Percentiles rank a stretch among this genome's conserved stretches.
Conservation (phyloP, 2,888 invertebrate genomes). For the Rhodophaea formosa region DNA sequence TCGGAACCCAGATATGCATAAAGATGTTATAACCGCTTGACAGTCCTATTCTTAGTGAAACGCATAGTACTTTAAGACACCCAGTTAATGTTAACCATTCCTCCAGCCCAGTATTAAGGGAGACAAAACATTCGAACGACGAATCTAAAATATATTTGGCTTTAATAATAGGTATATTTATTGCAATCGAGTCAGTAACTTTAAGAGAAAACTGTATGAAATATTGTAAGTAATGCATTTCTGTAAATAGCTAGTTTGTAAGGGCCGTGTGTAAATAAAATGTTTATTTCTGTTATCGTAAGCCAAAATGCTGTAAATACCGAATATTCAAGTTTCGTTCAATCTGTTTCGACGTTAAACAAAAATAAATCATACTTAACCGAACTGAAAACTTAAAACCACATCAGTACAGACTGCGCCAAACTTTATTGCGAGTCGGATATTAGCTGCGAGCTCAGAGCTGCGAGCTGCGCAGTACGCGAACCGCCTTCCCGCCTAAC, state of each 20-base stretch:
- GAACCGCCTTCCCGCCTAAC: too few species aligned
- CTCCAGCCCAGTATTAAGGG: constrained; percentile 61
- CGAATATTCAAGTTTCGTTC: constrained; percentile 13
- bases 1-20: too few species aligned
- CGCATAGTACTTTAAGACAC: constrained; percentile 12
- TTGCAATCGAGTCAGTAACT: constrained; percentile 75
- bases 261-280: constrained; percentile 30
- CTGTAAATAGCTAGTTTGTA: constrained; percentile 36
- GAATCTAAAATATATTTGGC: constrained; percentile 49
- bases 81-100: constrained; percentile 55
- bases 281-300: constrained; percentile 22
- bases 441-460: too few species aligned
- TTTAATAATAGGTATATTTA: constrained; percentile 64
- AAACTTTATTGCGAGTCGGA: too few species aligned
- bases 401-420: too few species aligned
- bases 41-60: too few species aligned
- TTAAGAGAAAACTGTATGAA: constrained; percentile 51
- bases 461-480: too few species aligned
- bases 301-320: constrained; percentile 28
- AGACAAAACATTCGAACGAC: constrained; percentile 24
- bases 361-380: too few species aligned
- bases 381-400: too few species aligned
- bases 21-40: too few species aligned
- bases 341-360: not conserved
- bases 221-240: constrained; percentile 44